Evolutionary conservation across 1,140 invertebrate species (phyloP).

Genomic region (Metaphire vulgaris): DNA sequence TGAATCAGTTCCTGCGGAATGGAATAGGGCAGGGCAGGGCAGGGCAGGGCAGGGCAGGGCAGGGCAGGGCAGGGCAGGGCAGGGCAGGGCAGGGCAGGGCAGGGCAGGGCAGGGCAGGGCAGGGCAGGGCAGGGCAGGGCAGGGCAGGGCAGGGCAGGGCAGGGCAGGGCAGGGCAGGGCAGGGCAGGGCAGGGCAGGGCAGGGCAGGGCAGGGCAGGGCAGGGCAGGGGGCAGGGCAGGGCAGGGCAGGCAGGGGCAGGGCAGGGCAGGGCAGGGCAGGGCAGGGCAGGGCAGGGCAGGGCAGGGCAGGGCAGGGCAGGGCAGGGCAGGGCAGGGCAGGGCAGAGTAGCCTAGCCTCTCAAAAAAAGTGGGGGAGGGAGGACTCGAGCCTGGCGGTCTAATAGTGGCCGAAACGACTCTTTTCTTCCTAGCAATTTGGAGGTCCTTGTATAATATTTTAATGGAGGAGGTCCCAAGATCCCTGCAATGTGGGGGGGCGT

Average conservation of each 20-base stretch:
- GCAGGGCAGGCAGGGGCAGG: constrained; percentile 13
- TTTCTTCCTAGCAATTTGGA: no score
- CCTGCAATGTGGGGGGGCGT: no score
- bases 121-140: constrained; percentile 28
- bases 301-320: constrained; percentile 26
- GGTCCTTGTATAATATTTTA: no score
- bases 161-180: constrained; percentile 29
- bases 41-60: constrained; percentile 12
- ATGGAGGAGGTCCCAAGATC: no score
- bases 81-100: constrained; percentile 23
- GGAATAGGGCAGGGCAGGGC: background rate
- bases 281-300: constrained; percentile 2
- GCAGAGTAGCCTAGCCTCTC: constrained; percentile 25
- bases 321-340: constrained; percentile 32
- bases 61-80: constrained; percentile 7
- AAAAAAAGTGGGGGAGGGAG: no score
- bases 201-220: constrained; percentile 9
- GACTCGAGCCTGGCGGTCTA: no score
- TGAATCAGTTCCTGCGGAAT: no score
- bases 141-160: constrained; percentile 9
- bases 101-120: constrained; percentile 30
- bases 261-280: constrained; percentile 11
- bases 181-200: constrained; percentile 27
- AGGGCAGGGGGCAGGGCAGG: constrained; percentile 24
- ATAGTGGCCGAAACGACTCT: no score